A percentile compares a stretch with the other conserved stretches of the same genome.
Evolutionary conservation across 2,113 vertebrate species (phyloP).

Genomic region (Gadus chalcogrammus): DNA sequence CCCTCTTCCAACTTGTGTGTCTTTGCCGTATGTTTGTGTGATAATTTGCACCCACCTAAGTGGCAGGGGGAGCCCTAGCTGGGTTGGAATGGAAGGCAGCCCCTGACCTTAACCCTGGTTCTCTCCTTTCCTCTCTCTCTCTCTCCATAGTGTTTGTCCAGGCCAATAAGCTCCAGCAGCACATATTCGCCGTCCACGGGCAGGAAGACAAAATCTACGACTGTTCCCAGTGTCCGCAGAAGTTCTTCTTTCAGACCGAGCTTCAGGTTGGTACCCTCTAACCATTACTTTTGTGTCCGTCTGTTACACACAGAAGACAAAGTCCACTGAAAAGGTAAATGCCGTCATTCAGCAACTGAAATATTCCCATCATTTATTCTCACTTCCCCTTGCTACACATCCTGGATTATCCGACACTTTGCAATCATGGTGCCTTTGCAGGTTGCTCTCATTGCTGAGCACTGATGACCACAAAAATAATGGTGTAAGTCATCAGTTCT

Average conservation of each 20-base stretch:
- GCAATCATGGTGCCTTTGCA: slow-evolving; percentile 7
- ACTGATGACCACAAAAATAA: slow-evolving; percentile 21
- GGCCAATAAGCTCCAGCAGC: slow-evolving; percentile 98
- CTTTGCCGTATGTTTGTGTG: slow-evolving; percentile 7
- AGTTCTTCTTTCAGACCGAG: slow-evolving; percentile 99
- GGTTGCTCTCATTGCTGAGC: background rate
- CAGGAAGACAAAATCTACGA: slow-evolving; percentile 99
- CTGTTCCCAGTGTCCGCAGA: slow-evolving; percentile 98
- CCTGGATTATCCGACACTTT: slow-evolving; percentile 22
- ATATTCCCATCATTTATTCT: too few species aligned
- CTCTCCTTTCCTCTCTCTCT: too few species aligned
- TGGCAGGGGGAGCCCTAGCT: too few species aligned
- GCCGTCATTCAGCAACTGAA: too few species aligned
- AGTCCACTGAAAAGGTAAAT: too few species aligned
- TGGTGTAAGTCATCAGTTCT: background rate
- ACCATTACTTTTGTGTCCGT: background rate
- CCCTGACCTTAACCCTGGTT: background rate
- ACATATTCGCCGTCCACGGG: slow-evolving; percentile 96
- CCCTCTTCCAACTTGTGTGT: slow-evolving; percentile 8
- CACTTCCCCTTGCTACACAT: too few species aligned
- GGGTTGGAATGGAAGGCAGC: too few species aligned
- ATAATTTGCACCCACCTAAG: background rate
- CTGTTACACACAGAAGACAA: background rate
- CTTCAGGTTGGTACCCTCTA: slow-evolving; percentile 83
- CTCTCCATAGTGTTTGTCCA: slow-evolving; percentile 87